Evolutionary conservation across 2,113 vertebrate genomes (phyloP).

Genomic region (Cephalopholis sonnerati): DNA sequence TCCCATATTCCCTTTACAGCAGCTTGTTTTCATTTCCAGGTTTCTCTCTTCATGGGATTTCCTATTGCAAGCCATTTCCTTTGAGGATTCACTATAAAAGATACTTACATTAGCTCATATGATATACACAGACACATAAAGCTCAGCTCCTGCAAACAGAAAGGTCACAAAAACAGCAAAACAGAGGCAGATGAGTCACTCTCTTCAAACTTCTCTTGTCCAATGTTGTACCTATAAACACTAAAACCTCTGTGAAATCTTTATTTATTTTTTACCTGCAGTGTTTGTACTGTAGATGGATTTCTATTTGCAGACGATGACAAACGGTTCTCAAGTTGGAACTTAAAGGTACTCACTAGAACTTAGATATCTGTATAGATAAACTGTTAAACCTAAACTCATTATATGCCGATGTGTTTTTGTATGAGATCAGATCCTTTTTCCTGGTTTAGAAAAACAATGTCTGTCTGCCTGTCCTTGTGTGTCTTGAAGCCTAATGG

Average conservation of each 20-base stretch:
- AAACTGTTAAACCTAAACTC: not conserved
- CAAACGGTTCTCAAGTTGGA: not conserved
- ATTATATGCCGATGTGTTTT: not conserved
- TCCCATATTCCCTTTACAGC: slow-evolving; percentile 37
- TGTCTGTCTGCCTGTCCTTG: too few species aligned
- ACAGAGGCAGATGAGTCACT: not conserved
- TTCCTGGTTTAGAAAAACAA: not conserved
- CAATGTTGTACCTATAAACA: not conserved
- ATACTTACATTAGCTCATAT: not conserved
- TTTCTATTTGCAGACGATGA: not conserved
- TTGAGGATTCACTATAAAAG: slow-evolving; percentile 7
- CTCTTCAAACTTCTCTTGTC: not conserved
- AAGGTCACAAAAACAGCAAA: slow-evolving; percentile 12
- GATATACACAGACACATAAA: slow-evolving; percentile 10
- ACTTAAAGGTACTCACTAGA: not conserved
- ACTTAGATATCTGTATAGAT: not conserved
- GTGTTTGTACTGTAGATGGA: not conserved
- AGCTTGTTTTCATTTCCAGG: not conserved
- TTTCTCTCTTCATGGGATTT: slow-evolving; percentile 15
- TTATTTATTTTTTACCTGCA: not conserved
- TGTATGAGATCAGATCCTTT: not conserved
- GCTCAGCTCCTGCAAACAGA: not conserved
- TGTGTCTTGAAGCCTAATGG: too few species aligned
- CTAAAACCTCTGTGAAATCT: not conserved
- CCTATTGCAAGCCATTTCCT: not conserved